Evolutionary conservation across 2,113 vertebrate genomes (phyloP), one percentile per base, ranked within the genome.

Genomic region (Mormyrus iriodes): DNA sequence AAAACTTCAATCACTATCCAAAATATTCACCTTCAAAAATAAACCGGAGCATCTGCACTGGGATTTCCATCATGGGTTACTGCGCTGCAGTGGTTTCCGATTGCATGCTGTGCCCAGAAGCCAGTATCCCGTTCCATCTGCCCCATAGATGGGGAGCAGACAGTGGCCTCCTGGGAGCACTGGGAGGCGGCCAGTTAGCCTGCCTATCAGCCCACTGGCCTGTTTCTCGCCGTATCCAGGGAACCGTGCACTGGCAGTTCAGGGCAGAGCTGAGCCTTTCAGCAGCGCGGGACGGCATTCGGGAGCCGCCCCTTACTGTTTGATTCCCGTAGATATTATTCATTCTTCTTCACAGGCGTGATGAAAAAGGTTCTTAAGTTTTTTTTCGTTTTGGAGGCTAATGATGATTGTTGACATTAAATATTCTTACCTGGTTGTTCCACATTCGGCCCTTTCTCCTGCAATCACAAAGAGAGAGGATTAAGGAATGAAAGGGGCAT

Each of bases 361-460:
- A 42, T 42, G n/a, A n/a, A 83, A 42, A 83, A 31, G 42, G 17
- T 39, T 27, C 15, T 73, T 52, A 42, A 42, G 39, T 87, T 39
- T 31, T 19, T 49, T 51, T 65, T 4, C 42, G 21, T 42, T 88
- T 35, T 89, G 69, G 89, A 91, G 49, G 90, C 82, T 88, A 87
- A 88, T 49, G 35, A 58, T 53, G 76, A 61, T 17, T 69, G 27
- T 88, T 82, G 24, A 89, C 73, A 90, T 86, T 46, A 90, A 53
- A 21, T n/a, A 12, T 87, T 91, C 97, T 96, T 96, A 99, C 98
- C 98, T 99, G 92, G 98, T 99, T 24, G 98, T 99, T 91, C 98
- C 98, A 0, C 98, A 99, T 89, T 99, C 98, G 0, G 98, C 97
- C 93, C 98, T 95, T 94, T 99, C 98, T 92, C 98, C 98, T 99